Conservation (phyloP, 2,888 invertebrate species). For the Drosophila ustulata region DNA sequence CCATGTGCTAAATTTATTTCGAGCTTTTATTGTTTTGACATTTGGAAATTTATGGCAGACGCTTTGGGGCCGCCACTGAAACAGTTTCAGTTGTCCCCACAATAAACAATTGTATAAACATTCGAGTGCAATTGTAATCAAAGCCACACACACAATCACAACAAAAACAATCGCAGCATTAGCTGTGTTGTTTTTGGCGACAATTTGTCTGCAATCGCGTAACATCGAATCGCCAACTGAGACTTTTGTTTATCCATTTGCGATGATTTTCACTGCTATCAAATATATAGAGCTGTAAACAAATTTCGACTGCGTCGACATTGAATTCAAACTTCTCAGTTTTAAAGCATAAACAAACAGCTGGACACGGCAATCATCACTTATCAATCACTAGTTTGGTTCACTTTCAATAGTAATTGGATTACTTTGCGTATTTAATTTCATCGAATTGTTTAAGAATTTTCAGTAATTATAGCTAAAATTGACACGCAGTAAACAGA, state of each 20-base stretch:
- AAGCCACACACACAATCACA: constrained; percentile 41
- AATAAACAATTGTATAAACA: constrained; percentile 26
- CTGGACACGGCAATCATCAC: not conserved
- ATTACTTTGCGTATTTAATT: constrained; percentile 10
- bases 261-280: constrained; percentile 7
- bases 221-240: not conserved
- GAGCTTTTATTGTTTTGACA: constrained; percentile 65
- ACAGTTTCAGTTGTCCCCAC: constrained; percentile 16
- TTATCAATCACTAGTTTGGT: constrained; percentile 1
- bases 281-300: constrained; percentile 27
- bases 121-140: constrained; percentile 53
- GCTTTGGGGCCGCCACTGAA: constrained; percentile 45
- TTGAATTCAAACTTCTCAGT: not conserved
- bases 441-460: not conserved
- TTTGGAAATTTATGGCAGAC: constrained; percentile 67
- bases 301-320: constrained; percentile 25
- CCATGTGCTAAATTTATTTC: constrained; percentile 49
- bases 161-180: constrained; percentile 12
- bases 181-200: constrained; percentile 48
- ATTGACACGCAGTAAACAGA: too few species aligned
- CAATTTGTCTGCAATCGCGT: constrained; percentile 64
- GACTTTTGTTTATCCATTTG: constrained; percentile 43
- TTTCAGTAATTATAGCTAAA: too few species aligned
- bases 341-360: constrained; percentile 23
- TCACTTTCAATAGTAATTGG: constrained; percentile 3